Evolutionary conservation across 30 jellyfish, hydroid and myxozoan genomes (phyloP).

Genomic region (Pelagia noctiluca): DNA sequence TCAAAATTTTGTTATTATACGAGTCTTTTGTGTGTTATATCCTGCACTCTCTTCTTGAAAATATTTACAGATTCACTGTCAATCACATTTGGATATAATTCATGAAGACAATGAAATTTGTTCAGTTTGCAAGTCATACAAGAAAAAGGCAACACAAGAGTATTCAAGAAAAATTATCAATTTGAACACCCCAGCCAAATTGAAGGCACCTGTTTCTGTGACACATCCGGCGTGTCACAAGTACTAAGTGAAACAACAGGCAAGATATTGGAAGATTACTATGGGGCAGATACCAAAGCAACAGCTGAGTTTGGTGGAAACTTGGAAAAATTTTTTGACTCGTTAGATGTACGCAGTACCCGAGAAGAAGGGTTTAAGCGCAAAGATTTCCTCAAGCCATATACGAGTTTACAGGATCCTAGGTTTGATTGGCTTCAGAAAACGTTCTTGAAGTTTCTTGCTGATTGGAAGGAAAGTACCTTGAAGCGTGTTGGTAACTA

Average conservation of each 20-base stretch:
- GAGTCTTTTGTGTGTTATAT: too few species aligned
- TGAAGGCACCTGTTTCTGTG: conserved; percentile 8
- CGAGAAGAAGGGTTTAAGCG: conserved; percentile 2
- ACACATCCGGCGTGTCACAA: conserved; percentile 19
- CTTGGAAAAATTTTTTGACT: conserved; percentile 58
- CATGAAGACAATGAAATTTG: conserved; percentile 2
- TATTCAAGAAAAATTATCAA: not conserved
- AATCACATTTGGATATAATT: too few species aligned
- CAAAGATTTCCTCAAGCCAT: conserved; percentile 45
- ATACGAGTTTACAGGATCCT: conserved; percentile 12
- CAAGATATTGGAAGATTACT: conserved; percentile 18
- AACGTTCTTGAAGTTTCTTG: conserved; percentile 27
- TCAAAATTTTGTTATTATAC: too few species aligned
- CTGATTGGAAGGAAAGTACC: conserved; percentile 52
- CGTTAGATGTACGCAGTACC: conserved; percentile 49
- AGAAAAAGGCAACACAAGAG: not conserved
- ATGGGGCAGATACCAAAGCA: conserved; percentile 23
- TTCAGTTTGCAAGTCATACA: not conserved
- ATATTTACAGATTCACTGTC: too few species aligned
- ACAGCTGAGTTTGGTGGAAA: conserved; percentile 37
- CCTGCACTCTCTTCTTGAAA: too few species aligned
- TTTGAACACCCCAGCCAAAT: conserved; percentile 6
- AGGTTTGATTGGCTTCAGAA: conserved; percentile 35
- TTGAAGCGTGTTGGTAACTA: conserved; percentile 20
- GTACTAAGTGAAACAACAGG: conserved; percentile 62